A percentile compares a stretch with the other conserved stretches of the same genome.
phyloP scores from a whole-genome alignment of 30 jellyfish, hydroid and myxozoan genomes.

The Chironex yamaguchii region DNA sequence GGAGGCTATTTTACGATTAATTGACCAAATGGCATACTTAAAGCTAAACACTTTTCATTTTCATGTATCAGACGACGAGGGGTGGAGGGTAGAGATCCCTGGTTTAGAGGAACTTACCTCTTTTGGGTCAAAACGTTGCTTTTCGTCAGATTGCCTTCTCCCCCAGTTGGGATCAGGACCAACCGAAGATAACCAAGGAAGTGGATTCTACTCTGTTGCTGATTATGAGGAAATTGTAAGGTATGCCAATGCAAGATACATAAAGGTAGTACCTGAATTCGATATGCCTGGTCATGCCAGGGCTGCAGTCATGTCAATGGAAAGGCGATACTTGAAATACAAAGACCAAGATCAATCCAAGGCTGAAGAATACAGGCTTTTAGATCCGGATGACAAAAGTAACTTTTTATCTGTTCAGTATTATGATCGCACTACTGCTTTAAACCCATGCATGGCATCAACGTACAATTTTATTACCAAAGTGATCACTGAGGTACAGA shows the following conservation, averaged over 20 bases:
- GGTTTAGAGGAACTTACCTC: constrained; percentile 42
- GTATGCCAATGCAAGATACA: constrained; percentile 53
- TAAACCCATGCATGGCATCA: neutral
- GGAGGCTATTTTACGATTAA: constrained; percentile 29
- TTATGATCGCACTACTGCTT: neutral
- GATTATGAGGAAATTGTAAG: constrained; percentile 40
- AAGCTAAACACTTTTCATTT: constrained; percentile 74
- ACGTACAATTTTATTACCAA: neutral
- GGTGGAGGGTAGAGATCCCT: constrained; percentile 58
- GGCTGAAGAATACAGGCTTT: neutral
- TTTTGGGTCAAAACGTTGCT: constrained; percentile 56
- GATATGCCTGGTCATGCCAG: constrained; percentile 87
- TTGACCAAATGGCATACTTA: constrained; percentile 74
- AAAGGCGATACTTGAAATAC: neutral
- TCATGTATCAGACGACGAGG: constrained; percentile 74
- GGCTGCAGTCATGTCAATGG: constrained; percentile 20
- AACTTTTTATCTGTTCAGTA: neutral
- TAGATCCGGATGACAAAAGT: neutral
- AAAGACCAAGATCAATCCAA: neutral
- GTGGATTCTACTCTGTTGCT: constrained; percentile 34
- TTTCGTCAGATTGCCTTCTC: neutral
- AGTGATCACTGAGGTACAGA: neutral
- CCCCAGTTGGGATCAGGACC: neutral
- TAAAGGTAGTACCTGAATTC: constrained; percentile 76
- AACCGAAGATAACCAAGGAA: constrained; percentile 3